Base-by-base conservation (phyloP, 1,140 invertebrate genomes). In the Heliconius congener region DNA sequence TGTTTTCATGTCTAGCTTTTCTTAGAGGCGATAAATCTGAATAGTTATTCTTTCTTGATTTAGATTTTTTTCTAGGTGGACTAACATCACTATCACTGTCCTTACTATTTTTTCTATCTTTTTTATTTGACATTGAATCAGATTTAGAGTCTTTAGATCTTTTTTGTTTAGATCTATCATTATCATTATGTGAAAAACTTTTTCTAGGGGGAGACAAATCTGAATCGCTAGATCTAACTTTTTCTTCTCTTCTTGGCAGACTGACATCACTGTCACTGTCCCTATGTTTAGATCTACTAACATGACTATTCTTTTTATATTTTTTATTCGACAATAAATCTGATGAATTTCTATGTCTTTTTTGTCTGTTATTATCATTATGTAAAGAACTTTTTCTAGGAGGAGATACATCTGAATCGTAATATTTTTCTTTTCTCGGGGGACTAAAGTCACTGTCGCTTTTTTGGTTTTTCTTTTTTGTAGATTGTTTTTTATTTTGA, bases 21-120 rank as follows among this genome's bases (percentile, higher is more conserved):
- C 92, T 90, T 46, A 89, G 88, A 39, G 92, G 91, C 73, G 88
- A 94, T 27, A 88, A 57, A 78, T 90, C 89, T 9, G 84, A 88
- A 77, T 85, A 81, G n/a, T 50, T 80, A 72, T 82, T 74, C 13
- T 27, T 74, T 73, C 60, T 39, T 19, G 13, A 42, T 27, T 23
- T 73, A 42, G 39, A 13, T 73, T 71, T 71, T 71, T 71, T 71
- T 71, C 19, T 71, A 30, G 27, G 27, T 23, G 55, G 60, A 66
- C 60, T 66, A 13, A 6, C 60, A 66, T 66, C 60, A 27, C 27
- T 66, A 11, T 66, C 60, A 66, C 57, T 60, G 2, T 60, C n/a
- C 57, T 9, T 60, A 13, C 27, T 4, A 66, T 66, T 66, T 37
- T 37, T 37, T 37, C 8, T 37, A 37, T 37, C 34, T 57, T 57